A percentile compares a stretch with the other conserved stretches of the same genome.
These are phyloP conservation scores for Teleogryllus oceanicus DNA, from an alignment of 2,888 invertebrate genomes.

Conservation along the genomic window DNA sequence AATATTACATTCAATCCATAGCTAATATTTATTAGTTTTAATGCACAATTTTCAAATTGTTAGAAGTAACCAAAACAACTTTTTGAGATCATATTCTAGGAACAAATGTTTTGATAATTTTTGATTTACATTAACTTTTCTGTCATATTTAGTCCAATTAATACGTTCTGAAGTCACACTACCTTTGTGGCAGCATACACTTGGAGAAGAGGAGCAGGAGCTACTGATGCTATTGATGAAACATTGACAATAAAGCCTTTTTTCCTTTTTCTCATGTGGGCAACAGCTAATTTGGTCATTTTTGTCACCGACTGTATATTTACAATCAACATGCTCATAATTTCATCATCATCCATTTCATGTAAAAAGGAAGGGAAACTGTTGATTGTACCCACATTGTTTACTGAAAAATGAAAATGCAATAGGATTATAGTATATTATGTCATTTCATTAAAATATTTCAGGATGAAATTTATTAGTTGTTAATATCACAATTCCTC, in stretches of 20 bases:
- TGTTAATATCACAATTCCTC: too few species aligned
- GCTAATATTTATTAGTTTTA: too few species aligned
- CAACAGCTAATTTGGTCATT: not conserved
- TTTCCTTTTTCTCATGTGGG: slow-evolving; percentile 18
- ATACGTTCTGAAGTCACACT: not conserved
- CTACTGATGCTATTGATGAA: not conserved
- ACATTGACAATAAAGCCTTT: not conserved
- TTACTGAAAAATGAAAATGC: not conserved
- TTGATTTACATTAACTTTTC: too few species aligned
- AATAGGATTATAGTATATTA: too few species aligned
- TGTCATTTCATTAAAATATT: too few species aligned
- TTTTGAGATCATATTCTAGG: too few species aligned
- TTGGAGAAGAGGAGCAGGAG: not conserved
- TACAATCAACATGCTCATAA: not conserved
- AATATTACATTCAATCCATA: too few species aligned
- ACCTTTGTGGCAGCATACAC: slow-evolving; percentile 10
- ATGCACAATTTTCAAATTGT: too few species aligned
- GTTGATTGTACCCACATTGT: not conserved
- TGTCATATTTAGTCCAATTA: too few species aligned
- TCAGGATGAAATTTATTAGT: too few species aligned
- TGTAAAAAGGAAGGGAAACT: not conserved
- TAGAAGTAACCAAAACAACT: too few species aligned
- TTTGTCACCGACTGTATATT: not conserved
- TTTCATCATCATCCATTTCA: not conserved
- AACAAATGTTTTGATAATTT: too few species aligned